Evolutionary conservation across 2,888 invertebrate genomes (phyloP).

Genomic region (Cynaeus angustus): DNA sequence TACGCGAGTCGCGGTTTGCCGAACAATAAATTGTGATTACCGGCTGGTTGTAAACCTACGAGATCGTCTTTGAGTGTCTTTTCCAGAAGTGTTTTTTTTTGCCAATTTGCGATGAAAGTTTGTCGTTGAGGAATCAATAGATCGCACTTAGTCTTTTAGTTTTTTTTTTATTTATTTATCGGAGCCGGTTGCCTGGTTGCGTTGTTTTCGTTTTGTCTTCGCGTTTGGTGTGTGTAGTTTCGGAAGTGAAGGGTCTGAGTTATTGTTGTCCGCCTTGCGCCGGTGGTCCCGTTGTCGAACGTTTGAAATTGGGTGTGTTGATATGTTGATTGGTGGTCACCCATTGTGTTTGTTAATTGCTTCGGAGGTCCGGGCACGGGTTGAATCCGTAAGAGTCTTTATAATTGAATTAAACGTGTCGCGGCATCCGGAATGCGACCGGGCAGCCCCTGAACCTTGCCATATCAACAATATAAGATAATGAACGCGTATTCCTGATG

Average conservation of each 20-base stretch:
- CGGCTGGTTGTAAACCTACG: too few relatives aligned
- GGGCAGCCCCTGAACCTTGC: constrained; percentile 49
- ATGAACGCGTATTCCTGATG: constrained; percentile 56
- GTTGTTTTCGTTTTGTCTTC: constrained; percentile 2
- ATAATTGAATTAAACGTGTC: constrained; percentile 37
- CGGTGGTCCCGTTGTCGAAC: constrained; percentile 38
- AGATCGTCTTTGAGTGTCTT: too few relatives aligned
- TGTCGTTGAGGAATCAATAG: background rate
- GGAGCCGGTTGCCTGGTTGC: background rate
- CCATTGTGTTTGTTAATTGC: constrained; percentile 39
- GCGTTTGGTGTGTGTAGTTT: constrained; percentile 11
- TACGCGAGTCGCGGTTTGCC: too few relatives aligned
- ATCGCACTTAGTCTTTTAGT: constrained; percentile 4
- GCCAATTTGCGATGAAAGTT: background rate
- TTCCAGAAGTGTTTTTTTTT: background rate
- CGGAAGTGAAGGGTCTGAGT: constrained; percentile 39
- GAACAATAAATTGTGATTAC: too few relatives aligned
- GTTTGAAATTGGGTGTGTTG: constrained; percentile 40
- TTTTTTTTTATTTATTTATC: constrained; percentile 9
- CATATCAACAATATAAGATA: constrained; percentile 60
- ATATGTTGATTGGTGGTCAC: constrained; percentile 35
- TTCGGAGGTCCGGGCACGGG: constrained; percentile 23
- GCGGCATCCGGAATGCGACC: constrained; percentile 47
- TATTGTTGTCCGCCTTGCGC: constrained; percentile 33
- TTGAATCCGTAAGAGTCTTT: constrained; percentile 21